Percentiles rank a stretch among this genome's conserved stretches.
phyloP scores from a whole-genome alignment of 2,113 vertebrate genomes.

The mouse (Mus musculus) region GRCm39 chr17:25206001-25206500 shows the following conservation, averaged over 20 bases:
- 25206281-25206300: neutral
- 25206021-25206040: neutral
- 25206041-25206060: neutral
- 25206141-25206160: neutral
- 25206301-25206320: neutral
- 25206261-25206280: neutral
- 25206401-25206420: neutral
- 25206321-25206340: neutral
- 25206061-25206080: neutral
- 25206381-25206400: fast-evolving
- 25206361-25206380: neutral
- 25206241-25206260: neutral
- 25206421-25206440: neutral
- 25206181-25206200: neutral
- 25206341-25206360: neutral
- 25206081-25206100: neutral
- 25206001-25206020: too few species aligned
- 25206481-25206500: neutral
- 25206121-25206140: neutral
- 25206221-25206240: neutral
- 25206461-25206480: neutral
- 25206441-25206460: neutral
- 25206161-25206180: neutral
- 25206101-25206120: neutral
- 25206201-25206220: neutral